These are phyloP conservation scores for Adelosebastes latens DNA, from an alignment of 2,797 vertebrate species.

Conservation along the genomic window DNA sequence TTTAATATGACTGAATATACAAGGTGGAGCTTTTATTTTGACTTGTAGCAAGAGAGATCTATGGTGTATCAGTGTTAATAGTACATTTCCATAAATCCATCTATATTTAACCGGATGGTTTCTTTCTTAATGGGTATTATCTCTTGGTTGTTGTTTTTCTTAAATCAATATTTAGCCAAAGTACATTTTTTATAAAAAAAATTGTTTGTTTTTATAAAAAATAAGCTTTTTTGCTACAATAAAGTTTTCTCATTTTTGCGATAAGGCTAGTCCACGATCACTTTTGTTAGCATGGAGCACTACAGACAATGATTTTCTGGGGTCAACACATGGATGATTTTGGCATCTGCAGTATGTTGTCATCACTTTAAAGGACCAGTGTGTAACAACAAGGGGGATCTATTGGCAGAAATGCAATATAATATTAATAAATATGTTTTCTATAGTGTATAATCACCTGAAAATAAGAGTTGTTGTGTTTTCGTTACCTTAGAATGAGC, in stretches of 20 bases:
- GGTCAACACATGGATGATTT: no score
- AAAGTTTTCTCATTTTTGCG: neutral
- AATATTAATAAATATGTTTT: no score
- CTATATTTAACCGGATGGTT: neutral
- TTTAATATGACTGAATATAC: conserved; percentile 25
- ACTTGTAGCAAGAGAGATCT: neutral
- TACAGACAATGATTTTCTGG: neutral
- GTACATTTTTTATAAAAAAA: neutral
- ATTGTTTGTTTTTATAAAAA: neutral
- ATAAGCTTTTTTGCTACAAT: neutral
- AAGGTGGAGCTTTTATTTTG: conserved; percentile 11
- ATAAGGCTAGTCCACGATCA: neutral
- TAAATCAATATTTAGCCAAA: neutral
- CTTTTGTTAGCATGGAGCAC: neutral
- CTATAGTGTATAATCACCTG: no score
- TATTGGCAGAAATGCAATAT: no score
- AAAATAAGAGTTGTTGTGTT: no score
- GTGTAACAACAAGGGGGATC: rapidly evolving
- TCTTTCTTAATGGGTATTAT: neutral
- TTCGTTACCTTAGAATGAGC: no score
- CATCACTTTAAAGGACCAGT: no score
- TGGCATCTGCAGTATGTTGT: no score
- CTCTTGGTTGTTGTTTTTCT: neutral
- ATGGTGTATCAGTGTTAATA: neutral
- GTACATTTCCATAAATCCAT: neutral